Conservation (phyloP, 2,888 invertebrate genomes). For the Drosophila neotestacea region DNA sequence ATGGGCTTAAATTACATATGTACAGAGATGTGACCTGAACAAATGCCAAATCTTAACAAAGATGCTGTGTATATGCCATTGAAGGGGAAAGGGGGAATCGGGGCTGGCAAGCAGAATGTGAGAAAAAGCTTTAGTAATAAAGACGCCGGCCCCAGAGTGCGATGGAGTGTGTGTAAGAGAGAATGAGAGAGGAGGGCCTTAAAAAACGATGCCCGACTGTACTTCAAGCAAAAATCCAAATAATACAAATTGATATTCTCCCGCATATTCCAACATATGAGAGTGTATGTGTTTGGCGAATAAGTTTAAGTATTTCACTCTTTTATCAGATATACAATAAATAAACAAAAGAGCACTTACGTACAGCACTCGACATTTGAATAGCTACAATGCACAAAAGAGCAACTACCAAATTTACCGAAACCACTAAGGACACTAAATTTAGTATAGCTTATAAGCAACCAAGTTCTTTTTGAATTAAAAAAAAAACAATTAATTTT, state of each 20-base stretch:
- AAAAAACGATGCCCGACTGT: constrained; percentile 25
- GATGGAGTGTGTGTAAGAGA: background rate
- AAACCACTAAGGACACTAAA: too few relatives aligned
- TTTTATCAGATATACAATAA: constrained; percentile 44
- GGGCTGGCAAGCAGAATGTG: constrained; percentile 10
- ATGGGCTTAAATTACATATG: constrained; percentile 18
- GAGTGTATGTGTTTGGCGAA: background rate
- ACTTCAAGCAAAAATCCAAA: constrained; percentile 8
- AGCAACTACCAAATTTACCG: too few relatives aligned
- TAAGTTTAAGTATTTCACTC: constrained; percentile 23
- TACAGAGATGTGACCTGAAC: constrained; percentile 2
- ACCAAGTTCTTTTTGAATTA: too few relatives aligned
- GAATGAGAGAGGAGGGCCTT: background rate
- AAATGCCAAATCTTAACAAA: constrained; percentile 18
- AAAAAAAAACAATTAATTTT: too few relatives aligned
- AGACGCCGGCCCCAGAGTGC: constrained; percentile 5
- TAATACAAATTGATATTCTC: constrained; percentile 7
- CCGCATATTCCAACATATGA: constrained; percentile 6
- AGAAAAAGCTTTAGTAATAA: constrained; percentile 34
- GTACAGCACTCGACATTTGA: constrained; percentile 22
- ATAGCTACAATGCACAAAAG: constrained; percentile 6
- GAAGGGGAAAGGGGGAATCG: background rate
- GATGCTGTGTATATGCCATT: background rate
- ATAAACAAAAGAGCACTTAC: constrained; percentile 29
- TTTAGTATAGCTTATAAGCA: too few relatives aligned